Evolutionary conservation across 2,888 invertebrate genomes (phyloP), one percentile per base, ranked within the genome.

Genomic region (Drosophila crucigera): DNA sequence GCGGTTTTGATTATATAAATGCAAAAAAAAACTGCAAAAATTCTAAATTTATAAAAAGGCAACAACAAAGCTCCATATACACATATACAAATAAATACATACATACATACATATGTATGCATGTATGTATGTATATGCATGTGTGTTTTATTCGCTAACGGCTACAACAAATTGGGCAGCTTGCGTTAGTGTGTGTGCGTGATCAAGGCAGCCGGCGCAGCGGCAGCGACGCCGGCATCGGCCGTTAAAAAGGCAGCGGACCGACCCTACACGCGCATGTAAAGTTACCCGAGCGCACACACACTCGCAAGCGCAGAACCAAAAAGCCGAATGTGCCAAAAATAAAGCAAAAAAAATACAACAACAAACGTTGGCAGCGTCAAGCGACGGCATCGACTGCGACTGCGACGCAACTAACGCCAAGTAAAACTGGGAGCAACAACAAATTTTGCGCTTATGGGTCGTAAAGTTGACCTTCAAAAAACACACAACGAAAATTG

Each of bases 381-480:
- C 50, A 59, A 25, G 43, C 69, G 70, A 33, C 28, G 47, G 30
- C 80, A 61, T 61, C 68, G 73, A 43, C 78, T 25, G 37, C 82
- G 80, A 68, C 83, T 37, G 84, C 84, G 80, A 80, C 90, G 82
- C 90, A 81, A 91, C 91, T 90, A 91, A 85, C 83, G 89, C 90
- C 89, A 84, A 82, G 83, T 84, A 84, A 90, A 89, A 86, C 90
- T 70, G 78, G 83, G 76, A 79, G 76, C 74, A 89, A 68, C 76
- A 79, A 78, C 63, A 73, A 84, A 84, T 85, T 82, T 83, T 84
- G 85, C 88, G 91, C 92, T 92, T 92, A 87, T 92, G 92, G 92
- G 92, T 92, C 93, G 93, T 92, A 93, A 92, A 93, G 93, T 93
- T 92, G 92, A 92, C 92, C 92, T 92, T 92, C 92, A 92, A 92